Conservation (phyloP, 2,113 vertebrate species). For the Gobiocypris rarus region DNA sequence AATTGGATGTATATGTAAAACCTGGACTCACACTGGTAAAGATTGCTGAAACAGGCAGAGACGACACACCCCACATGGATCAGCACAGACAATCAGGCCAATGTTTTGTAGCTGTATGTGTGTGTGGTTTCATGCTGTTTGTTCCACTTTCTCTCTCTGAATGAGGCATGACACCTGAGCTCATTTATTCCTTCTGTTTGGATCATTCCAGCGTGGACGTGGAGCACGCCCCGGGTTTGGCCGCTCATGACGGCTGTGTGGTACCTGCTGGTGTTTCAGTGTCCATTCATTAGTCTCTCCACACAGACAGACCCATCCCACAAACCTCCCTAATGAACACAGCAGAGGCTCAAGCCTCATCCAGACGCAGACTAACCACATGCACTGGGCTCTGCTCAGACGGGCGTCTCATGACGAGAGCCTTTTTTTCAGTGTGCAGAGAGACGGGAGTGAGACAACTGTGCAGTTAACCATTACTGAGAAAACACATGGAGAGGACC, state of each 20-base stretch:
- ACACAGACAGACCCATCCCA: conserved; percentile 14
- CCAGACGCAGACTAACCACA: neutral
- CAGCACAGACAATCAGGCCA: neutral
- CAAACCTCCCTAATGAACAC: conserved; percentile 29
- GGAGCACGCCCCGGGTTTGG: conserved; percentile 16
- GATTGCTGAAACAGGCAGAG: neutral
- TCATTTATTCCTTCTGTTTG: conserved; percentile 34
- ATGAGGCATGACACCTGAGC: conserved; percentile 32
- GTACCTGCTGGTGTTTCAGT: conserved; percentile 34
- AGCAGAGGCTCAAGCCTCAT: neutral
- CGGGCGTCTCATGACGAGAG: conserved; percentile 8
- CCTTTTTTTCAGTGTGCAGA: neutral
- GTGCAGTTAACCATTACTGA: conserved; percentile 9
- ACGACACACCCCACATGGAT: neutral
- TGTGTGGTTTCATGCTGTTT: neutral
- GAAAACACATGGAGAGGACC: neutral
- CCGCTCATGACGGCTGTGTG: conserved; percentile 15
- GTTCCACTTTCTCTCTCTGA: conserved; percentile 22
- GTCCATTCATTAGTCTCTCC: conserved; percentile 44
- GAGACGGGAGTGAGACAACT: neutral
- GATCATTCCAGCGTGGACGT: neutral
- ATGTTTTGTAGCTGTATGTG: conserved; percentile 13
- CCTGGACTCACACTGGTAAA: neutral
- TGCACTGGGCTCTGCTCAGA: neutral
- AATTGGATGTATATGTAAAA: conserved; percentile 22